These are phyloP conservation scores for Drosophila kambysellisi DNA, from an alignment of 2,888 invertebrate genomes.

Conservation along the genomic window DNA sequence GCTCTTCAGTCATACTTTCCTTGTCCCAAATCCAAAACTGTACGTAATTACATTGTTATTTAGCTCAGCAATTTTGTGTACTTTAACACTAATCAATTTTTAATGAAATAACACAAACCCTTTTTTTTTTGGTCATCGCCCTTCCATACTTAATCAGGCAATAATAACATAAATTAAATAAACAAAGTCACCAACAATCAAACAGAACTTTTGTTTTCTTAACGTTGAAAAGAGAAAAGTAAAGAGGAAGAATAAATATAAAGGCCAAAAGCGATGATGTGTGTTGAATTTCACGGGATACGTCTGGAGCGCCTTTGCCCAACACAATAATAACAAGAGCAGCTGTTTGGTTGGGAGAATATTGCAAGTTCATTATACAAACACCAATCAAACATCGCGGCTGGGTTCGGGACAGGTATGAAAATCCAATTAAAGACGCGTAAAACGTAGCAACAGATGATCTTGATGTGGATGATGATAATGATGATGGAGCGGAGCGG, in stretches of 20 bases:
- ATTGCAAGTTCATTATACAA: constrained; percentile 81
- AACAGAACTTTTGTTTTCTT: constrained; percentile 65
- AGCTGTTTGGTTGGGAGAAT: constrained; percentile 63
- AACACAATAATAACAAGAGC: constrained; percentile 49
- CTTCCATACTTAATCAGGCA: constrained; percentile 73
- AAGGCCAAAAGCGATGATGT: constrained; percentile 61
- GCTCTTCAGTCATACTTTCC: neutral
- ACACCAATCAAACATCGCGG: constrained; percentile 74
- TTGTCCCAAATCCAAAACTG: constrained; percentile 1
- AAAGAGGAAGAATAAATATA: constrained; percentile 12
- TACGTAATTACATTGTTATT: constrained; percentile 59
- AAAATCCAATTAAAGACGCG: constrained; percentile 80
- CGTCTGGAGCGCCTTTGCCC: constrained; percentile 44
- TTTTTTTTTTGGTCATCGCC: constrained; percentile 25
- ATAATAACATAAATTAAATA: constrained; percentile 80
- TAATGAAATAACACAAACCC: constrained; percentile 63
- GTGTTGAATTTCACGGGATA: constrained; percentile 78
- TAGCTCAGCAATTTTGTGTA: constrained; percentile 39
- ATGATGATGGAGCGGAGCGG: constrained; percentile 35
- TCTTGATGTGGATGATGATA: constrained; percentile 47
- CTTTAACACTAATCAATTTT: constrained; percentile 72
- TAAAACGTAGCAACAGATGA: constrained; percentile 62
- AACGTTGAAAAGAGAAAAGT: constrained; percentile 11
- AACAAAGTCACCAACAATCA: constrained; percentile 63
- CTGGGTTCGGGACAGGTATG: constrained; percentile 62